Conservation (phyloP, 2,113 vertebrate genomes). For the Corythaeola cristata region DNA sequence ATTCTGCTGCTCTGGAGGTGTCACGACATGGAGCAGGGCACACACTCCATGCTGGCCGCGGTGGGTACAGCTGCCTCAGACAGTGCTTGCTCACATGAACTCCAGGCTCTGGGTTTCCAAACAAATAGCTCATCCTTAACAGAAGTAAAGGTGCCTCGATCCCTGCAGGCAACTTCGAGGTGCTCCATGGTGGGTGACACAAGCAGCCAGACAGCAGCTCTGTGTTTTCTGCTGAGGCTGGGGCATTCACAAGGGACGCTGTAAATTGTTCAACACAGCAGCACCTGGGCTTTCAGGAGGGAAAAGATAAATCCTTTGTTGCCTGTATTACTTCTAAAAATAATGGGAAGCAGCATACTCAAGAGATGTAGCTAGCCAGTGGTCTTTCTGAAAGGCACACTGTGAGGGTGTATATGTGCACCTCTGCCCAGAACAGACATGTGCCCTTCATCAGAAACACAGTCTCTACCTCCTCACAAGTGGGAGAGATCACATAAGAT, state of each 20-base stretch:
- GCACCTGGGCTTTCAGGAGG: neutral
- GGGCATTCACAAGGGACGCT: neutral
- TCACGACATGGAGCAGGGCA: neutral
- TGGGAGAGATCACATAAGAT: neutral
- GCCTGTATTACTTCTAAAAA: neutral
- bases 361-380: neutral
- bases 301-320: neutral
- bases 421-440: neutral
- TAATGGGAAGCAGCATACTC: neutral
- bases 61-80: neutral
- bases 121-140: neutral
- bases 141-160: neutral
- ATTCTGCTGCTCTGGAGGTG: neutral
- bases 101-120: neutral
- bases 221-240: neutral
- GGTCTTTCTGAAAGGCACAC: neutral
- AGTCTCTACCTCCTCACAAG: neutral
- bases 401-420: neutral
- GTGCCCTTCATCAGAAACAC: neutral
- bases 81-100: neutral
- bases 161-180: no score
- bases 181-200: neutral
- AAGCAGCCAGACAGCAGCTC: neutral
- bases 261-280: neutral
- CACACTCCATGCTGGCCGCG: accelerated